Percentiles rank a stretch among this genome's conserved stretches.
These are phyloP conservation scores for Bolborhynchus lineola DNA, from an alignment of 2,113 vertebrate genomes.

Conservation along the genomic window DNA sequence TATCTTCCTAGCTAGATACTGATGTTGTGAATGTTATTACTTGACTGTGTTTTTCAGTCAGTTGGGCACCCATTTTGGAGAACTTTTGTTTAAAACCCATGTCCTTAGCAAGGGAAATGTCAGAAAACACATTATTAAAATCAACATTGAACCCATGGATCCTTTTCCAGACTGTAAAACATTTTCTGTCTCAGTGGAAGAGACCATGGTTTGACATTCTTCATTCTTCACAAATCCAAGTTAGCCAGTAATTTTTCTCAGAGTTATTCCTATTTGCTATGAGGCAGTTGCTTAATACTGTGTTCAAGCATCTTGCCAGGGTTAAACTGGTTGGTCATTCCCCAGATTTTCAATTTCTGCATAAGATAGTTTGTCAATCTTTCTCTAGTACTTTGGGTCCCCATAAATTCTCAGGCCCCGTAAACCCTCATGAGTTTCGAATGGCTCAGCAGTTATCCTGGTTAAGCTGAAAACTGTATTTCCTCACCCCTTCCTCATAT, in stretches of 20 bases:
- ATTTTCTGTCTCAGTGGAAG: background rate
- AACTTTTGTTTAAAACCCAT: background rate
- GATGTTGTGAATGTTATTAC: background rate
- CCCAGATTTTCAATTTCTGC: background rate
- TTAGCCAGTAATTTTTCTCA: background rate
- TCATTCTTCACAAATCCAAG: background rate
- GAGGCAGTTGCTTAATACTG: background rate
- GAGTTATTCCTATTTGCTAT: background rate
- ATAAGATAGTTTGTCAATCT: background rate
- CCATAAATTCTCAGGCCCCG: background rate
- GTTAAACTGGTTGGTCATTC: background rate
- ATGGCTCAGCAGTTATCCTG: background rate
- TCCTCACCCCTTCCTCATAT: background rate
- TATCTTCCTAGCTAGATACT: background rate
- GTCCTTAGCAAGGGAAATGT: background rate
- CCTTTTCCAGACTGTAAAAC: background rate
- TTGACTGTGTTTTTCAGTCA: background rate
- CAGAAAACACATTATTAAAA: background rate
- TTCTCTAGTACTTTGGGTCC: background rate
- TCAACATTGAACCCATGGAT: background rate
- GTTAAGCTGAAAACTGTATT: background rate
- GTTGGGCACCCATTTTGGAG: background rate
- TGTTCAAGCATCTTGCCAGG: background rate
- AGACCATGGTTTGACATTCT: background rate
- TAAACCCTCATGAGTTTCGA: background rate